Conservation (phyloP, 1,140 invertebrate species). For the Pogonus chalceus region DNA sequence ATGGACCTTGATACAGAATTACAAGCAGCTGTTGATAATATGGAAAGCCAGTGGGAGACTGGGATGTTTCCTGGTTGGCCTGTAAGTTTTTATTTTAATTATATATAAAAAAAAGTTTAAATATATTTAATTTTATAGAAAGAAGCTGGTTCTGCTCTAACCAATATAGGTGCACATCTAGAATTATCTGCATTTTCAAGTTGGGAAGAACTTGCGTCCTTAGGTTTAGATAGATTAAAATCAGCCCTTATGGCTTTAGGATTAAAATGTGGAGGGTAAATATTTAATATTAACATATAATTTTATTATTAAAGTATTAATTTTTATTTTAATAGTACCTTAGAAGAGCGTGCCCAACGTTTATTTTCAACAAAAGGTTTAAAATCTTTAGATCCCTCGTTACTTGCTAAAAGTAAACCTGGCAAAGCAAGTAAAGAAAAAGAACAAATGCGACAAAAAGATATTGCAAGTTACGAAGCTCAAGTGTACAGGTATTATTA, state of each 20-base stretch:
- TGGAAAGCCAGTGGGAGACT: conserved; percentile 78
- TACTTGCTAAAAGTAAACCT: conserved; percentile 78
- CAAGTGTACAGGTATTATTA: conserved; percentile 64
- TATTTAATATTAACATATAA: conserved; percentile 9
- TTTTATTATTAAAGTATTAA: conserved; percentile 9
- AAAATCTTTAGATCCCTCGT: conserved; percentile 75
- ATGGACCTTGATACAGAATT: conserved; percentile 74
- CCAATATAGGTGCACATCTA: conserved; percentile 87
- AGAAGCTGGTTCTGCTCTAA: conserved; percentile 86
- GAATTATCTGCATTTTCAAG: conserved; percentile 94
- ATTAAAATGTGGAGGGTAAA: conserved; percentile 91
- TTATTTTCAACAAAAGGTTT: conserved; percentile 94
- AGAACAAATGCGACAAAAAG: conserved; percentile 65
- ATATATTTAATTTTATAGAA: conserved; percentile 51
- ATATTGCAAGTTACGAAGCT: conserved; percentile 77
- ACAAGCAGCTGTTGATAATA: conserved; percentile 63
- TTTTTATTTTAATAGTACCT: conserved; percentile 47
- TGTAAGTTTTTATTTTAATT: conserved; percentile 40
- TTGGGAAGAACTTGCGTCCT: conserved; percentile 93
- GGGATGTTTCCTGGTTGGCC: conserved; percentile 92
- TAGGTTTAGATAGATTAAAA: conserved; percentile 94
- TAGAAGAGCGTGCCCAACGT: conserved; percentile 93
- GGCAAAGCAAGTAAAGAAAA: conserved; percentile 55
- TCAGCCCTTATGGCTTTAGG: conserved; percentile 95
- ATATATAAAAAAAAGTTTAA: not conserved